Percentiles rank a stretch among this genome's conserved stretches.
Evolutionary conservation across 2,797 vertebrate genomes (phyloP).

Genomic region (Dicrostonyx torquatus): DNA sequence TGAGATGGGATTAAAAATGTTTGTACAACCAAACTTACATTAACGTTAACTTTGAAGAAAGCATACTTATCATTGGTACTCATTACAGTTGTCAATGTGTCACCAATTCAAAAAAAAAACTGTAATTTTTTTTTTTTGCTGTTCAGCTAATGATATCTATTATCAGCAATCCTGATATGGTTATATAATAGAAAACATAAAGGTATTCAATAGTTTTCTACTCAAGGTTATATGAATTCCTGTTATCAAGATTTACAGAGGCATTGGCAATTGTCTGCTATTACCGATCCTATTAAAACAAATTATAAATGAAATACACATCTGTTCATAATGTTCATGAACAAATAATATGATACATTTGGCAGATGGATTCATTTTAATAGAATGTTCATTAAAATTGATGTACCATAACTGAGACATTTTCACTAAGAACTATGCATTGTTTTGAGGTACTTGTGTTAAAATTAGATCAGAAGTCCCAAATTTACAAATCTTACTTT

Average conservation of each 20-base stretch:
- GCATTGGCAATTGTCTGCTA: background rate
- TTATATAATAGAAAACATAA: background rate
- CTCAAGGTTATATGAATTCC: background rate
- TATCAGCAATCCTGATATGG: background rate
- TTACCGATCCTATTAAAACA: conserved; percentile 14
- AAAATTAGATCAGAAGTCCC: conserved; percentile 65
- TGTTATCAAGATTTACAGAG: background rate
- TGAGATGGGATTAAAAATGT: background rate
- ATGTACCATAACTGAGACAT: conserved; percentile 28
- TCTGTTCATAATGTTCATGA: background rate
- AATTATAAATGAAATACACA: conserved; percentile 30
- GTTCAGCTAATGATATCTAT: conserved; percentile 3
- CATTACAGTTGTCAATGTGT: background rate
- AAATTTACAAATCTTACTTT: conserved; percentile 67
- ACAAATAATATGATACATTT: background rate
- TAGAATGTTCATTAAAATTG: conserved; percentile 9
- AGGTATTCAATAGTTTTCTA: background rate
- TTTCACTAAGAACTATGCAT: conserved; percentile 32
- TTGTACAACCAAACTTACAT: background rate
- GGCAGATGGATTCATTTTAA: conserved; percentile 2
- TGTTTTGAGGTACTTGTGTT: conserved; percentile 44
- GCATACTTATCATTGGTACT: conserved; percentile 1
- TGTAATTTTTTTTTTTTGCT: background rate
- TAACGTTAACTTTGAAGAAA: conserved; percentile 22
- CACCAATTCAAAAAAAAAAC: background rate